A percentile compares a stretch with the other conserved stretches of the same genome.
These are phyloP conservation scores for Asbolus verrucosus DNA, from an alignment of 1,140 invertebrate species.

Conservation along the genomic window DNA sequence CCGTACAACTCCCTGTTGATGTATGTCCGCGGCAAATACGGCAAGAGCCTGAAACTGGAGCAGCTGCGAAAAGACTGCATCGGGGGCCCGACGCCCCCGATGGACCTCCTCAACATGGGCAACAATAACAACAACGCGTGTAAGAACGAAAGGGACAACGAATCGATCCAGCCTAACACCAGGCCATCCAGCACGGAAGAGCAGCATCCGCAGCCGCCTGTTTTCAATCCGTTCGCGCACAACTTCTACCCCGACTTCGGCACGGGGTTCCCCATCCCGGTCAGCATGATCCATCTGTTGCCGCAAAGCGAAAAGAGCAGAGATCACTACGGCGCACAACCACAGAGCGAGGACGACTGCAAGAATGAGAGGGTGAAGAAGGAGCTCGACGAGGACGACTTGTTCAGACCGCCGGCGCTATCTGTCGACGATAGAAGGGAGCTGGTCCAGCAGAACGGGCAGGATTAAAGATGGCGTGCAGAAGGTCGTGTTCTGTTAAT, in stretches of 20 bases:
- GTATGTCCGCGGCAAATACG: conserved; percentile 93
- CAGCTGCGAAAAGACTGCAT: conserved; percentile 89
- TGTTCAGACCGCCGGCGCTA: conserved; percentile 69
- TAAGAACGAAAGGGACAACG: conserved; percentile 61
- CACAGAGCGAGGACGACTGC: conserved; percentile 72
- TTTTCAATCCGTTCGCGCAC: conserved; percentile 79
- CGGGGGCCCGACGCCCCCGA: conserved; percentile 71
- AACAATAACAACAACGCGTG: conserved; percentile 77
- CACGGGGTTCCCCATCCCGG: conserved; percentile 82
- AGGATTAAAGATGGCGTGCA: conserved; percentile 67
- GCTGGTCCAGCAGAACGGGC: conserved; percentile 75
- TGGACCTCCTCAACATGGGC: conserved; percentile 77
- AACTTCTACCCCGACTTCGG: conserved; percentile 86
- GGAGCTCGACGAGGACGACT: conserved; percentile 73
- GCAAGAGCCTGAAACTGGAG: conserved; percentile 88
- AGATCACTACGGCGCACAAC: conserved; percentile 69
- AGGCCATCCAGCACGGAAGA: conserved; percentile 73
- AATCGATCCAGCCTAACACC: conserved; percentile 65
- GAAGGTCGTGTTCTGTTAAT: conserved; percentile 48
- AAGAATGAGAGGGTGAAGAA: conserved; percentile 73
- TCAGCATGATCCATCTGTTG: conserved; percentile 85
- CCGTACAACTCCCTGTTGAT: conserved; percentile 91
- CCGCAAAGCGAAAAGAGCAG: conserved; percentile 80
- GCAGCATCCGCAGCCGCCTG: conserved; percentile 68
- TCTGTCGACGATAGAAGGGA: conserved; percentile 70